Evolutionary conservation across 2,797 vertebrate genomes (phyloP), one percentile per base, ranked within the genome.

Genomic region (Tympanoctomys barrerae): DNA sequence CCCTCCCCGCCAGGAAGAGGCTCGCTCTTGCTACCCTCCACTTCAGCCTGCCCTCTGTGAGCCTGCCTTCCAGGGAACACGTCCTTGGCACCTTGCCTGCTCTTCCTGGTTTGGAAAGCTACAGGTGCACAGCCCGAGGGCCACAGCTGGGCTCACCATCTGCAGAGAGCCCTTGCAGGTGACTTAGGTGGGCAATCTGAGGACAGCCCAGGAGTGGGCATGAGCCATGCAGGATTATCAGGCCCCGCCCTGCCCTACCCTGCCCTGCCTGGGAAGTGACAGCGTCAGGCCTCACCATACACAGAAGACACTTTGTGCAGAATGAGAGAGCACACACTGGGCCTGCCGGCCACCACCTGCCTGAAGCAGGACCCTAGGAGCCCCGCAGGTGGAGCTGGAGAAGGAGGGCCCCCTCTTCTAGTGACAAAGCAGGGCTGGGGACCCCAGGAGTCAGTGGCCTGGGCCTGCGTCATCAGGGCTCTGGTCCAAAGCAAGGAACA

Each of bases 401-500:
- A 31, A 46, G 39, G 21, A 24, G 28, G 19, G 36, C 5, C 31
- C 26, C 19, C 5, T 61, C 21, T 8, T 59, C 36, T 26, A 49
- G 36, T n/a, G 64, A 82, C 52, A 46, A n/a, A 66, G 79, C 28
- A 28, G 24, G 49, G 19, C 8, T 36, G 0, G 39, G 79, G 11
- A 11, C 18, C 64, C 84, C n/a, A 5, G 42, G 26, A 82, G 70
- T 22, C 68, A 64, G 52, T 14, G 49, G 49, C 49, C 24, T 70
- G 19, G 52, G 19, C 70, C 36, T 57, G 7, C 1, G 33, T 10
- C 39, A 1, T 49, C 5, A 7, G 39, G 39, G 49, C 36, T 68
- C 21, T 2, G 0, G 0, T 39, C 19, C 2, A 9, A 33, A 22
- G 39, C 39, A 66, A 78, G 39, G 39, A n/a, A 5, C 0, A 10